These are phyloP conservation scores for Sebastes matsubarae DNA, from an alignment of 2,797 vertebrate species.

Conservation along the genomic window DNA sequence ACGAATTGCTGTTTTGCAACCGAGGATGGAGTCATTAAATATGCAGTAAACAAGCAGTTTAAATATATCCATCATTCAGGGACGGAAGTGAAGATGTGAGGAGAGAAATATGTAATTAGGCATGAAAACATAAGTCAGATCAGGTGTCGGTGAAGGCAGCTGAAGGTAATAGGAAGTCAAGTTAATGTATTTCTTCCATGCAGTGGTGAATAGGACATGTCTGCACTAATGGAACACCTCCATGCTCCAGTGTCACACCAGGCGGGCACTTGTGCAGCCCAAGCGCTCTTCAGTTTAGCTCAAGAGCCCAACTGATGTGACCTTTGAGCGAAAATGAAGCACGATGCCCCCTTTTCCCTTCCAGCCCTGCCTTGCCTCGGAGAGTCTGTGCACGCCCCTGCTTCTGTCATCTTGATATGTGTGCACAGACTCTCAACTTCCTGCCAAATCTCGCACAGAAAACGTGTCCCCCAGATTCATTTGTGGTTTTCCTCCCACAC, in stretches of 20 bases:
- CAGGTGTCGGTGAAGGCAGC: neutral
- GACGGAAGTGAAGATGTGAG: neutral
- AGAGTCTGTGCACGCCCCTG: neutral
- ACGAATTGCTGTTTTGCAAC: slow-evolving; percentile 26
- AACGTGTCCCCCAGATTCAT: neutral
- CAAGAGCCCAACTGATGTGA: neutral
- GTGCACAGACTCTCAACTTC: neutral
- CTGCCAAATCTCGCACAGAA: neutral
- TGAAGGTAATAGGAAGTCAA: neutral
- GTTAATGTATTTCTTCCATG: neutral
- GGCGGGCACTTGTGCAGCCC: neutral
- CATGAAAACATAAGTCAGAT: neutral
- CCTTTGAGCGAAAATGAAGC: neutral
- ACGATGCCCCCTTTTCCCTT: neutral
- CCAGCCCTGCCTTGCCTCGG: neutral
- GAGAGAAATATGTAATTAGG: neutral
- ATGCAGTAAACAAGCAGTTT: slow-evolving; percentile 21
- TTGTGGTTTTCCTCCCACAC: neutral
- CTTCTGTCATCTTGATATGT: neutral
- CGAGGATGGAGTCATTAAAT: slow-evolving; percentile 34
- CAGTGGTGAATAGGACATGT: neutral
- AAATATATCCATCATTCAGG: slow-evolving; percentile 25
- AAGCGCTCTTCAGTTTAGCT: neutral
- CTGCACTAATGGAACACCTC: neutral
- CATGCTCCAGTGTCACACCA: neutral